Evolutionary conservation across 2,113 vertebrate genomes (phyloP).

Genomic region (Phrynosoma blainvillii): DNA sequence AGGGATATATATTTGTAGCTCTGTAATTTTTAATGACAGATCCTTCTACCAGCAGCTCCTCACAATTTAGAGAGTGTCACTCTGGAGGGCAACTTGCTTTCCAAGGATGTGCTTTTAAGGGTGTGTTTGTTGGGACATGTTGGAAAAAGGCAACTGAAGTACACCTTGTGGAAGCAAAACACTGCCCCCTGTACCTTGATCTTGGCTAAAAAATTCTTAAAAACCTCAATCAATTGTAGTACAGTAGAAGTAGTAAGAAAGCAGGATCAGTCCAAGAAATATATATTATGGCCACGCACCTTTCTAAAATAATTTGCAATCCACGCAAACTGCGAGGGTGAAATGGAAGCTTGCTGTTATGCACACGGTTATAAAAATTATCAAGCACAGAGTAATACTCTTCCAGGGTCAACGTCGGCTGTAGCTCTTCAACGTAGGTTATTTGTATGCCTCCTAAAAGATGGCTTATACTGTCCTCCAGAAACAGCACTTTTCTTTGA

Average conservation of each 20-base stretch:
- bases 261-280: not conserved
- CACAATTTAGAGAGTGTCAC: not conserved
- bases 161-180: not conserved
- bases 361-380: constrained; percentile 81
- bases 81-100: not conserved
- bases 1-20: not conserved
- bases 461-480: constrained; percentile 89
- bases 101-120: not conserved
- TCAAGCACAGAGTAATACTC: constrained; percentile 87
- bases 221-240: constrained; percentile 17
- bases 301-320: constrained; percentile 87
- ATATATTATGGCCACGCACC: constrained; percentile 66
- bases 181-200: not conserved
- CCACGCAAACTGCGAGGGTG: constrained; percentile 90
- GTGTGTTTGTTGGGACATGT: not conserved
- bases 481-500: constrained; percentile 80
- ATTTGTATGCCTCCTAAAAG: constrained; percentile 90
- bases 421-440: constrained; percentile 83
- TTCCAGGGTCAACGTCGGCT: constrained; percentile 82
- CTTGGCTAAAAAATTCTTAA: not conserved
- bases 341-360: constrained; percentile 75
- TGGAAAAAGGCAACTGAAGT: not conserved
- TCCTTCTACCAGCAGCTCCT: not conserved
- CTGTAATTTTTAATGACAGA: not conserved
- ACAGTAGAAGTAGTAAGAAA: not conserved